Percentiles rank a stretch among this genome's conserved stretches.
Evolutionary conservation across 2,113 vertebrate species (phyloP).

Genomic region (Raja brachyura): DNA sequence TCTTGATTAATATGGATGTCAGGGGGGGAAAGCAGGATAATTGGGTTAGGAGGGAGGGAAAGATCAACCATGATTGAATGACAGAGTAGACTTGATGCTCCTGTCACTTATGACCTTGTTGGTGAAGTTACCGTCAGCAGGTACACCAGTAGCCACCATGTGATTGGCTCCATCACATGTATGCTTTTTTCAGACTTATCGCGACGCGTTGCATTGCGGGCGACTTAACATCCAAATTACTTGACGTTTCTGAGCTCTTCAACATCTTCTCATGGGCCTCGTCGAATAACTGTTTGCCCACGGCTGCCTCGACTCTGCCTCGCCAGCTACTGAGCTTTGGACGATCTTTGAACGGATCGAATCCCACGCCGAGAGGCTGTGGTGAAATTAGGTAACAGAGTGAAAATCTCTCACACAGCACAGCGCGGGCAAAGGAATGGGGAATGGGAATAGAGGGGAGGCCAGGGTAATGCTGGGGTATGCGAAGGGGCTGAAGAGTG

Average conservation of each 20-base stretch:
- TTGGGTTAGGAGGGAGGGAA: no score
- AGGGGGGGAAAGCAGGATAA: no score
- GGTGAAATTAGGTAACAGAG: background rate
- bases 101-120: no score
- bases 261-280: slow-evolving; percentile 56
- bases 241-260: slow-evolving; percentile 43
- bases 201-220: background rate
- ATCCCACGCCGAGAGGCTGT: slow-evolving; percentile 63
- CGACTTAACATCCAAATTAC: slow-evolving; percentile 47
- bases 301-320: slow-evolving; percentile 55
- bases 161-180: background rate
- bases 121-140: background rate
- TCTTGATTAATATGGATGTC: no score
- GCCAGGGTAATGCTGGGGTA: no score
- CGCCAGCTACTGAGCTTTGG: slow-evolving; percentile 61
- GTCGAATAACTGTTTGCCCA: slow-evolving; percentile 56
- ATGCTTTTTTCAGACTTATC: background rate
- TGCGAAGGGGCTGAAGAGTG: no score
- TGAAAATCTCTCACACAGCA: background rate
- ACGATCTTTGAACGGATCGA: slow-evolving; percentile 60
- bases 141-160: background rate
- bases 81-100: no score
- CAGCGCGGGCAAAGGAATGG: no score
- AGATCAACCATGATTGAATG: no score
- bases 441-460: no score